A percentile compares a stretch with the other conserved stretches of the same genome.
These are phyloP conservation scores for Butorides virescens DNA, from an alignment of 2,113 vertebrate species.

Conservation along the genomic window DNA sequence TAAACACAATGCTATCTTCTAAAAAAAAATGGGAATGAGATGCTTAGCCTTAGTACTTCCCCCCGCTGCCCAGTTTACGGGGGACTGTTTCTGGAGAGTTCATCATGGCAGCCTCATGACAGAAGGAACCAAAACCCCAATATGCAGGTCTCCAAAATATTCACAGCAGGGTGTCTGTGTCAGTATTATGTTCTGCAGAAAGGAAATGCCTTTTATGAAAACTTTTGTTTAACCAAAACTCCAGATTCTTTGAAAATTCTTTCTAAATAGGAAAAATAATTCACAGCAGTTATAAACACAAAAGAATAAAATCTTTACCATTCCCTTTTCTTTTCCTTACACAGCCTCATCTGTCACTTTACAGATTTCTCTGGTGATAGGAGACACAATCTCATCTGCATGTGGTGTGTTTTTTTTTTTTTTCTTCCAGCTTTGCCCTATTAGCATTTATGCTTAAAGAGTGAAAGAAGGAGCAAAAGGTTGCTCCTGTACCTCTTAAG, in stretches of 20 bases:
- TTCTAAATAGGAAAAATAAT: not conserved
- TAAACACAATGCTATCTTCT: not conserved
- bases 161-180: not conserved
- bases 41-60: not conserved
- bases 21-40: not conserved
- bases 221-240: not conserved
- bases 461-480: not conserved
- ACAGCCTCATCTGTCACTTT: not conserved
- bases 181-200: not conserved
- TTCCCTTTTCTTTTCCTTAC: not conserved
- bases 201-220: not conserved
- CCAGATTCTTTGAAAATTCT: not conserved
- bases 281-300: not conserved
- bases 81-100: not conserved
- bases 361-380: not conserved
- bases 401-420: not conserved
- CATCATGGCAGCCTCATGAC: not conserved
- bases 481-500: not conserved
- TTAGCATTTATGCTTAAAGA: not conserved
- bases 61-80: accelerated
- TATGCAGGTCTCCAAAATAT: not conserved
- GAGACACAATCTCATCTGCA: not conserved
- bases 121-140: not conserved
- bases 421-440: not conserved
- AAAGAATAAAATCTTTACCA: not conserved